Base-by-base conservation (phyloP, 2,113 vertebrate genomes). In the Mustelus asterias region DNA sequence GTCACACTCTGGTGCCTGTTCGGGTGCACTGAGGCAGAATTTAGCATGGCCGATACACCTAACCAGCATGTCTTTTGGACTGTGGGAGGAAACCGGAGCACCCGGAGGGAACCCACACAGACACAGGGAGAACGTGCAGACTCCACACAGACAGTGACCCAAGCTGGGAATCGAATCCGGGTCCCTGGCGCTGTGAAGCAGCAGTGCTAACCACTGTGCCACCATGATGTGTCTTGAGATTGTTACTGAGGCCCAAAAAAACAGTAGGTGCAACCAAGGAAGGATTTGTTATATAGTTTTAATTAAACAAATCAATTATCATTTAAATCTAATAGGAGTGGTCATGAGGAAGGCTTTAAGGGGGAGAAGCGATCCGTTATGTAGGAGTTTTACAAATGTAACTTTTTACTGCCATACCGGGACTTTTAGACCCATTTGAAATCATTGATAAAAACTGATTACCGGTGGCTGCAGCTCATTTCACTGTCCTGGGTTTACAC, bases 401-500 rank as follows among this genome's bases (percentile, higher is more conserved):
- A 92, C 14, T 92, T 88, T 29, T 88, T 29, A 63, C 60, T 93
- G 58, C 18, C 29, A 67, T 37, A 7, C 37, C 63, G 41, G 14
- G n/a, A 9, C 37, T 65, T 83, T 41, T 1, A 41, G 16, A 83
- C 20, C 18, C 16, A 41, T 41, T 83, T 41, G 11, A 90, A 90
- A 90, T 60, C 13, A 54, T 54, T 90, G 26, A 60, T 29, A 14
- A 60, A 90, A 90, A 60, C 24, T 10, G 13, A 72, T 37, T 72
- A 54, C 67, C 22, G 7, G 48, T 95, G 44, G 94, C 94, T 48
- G 41, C 7, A 54, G 20, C 41, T 95, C 44, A 95, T 72, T 95
- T 95, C 94, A 95, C 94, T 72, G 24, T 54, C 24, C 54, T 0
- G 20, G 80, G 95, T 96, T 76, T 96, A 80, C 97, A 97, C 97